Evolutionary conservation across 2,888 invertebrate species (phyloP), one percentile per base, ranked within the genome.

Genomic region (Cotesia congregata): DNA sequence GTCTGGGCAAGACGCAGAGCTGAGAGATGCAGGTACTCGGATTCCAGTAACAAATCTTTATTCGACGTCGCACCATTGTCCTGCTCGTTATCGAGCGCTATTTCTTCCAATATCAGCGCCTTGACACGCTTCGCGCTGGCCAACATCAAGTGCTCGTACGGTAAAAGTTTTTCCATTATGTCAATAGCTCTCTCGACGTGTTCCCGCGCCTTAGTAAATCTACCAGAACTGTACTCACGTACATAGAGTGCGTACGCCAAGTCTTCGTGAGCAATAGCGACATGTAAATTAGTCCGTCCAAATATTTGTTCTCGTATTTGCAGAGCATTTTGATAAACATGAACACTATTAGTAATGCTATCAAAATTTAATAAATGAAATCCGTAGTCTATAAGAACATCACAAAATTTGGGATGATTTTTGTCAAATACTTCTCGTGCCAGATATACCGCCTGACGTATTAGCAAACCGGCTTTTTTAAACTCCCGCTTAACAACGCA

Each of bases 211-310:
- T 93, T 93, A 84, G 92, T 92, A 90, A 98, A 98, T 82, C 94
- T 92, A 0, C 97, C 97, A 0, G 96, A 94, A 85, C 94, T 96
- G 90, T 98, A 98, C 90, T 98, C 97, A 76, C 95, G 93, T 68
- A 97, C 97, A 89, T 98, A 98, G 9, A 96, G 93, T 68, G 97
- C 97, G 90, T 98, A 98, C 0, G 97, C 97, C 67, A 98, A 91
- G 90, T 98, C 97, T 90, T 98, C 97, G 89, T 96, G 95, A 40
- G 95, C 96, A 40, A 95, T 93, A 0, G 97, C 98, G 82, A 98
- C 95, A 89, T 95, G 95, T 80, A 98, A 93, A 90, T 96, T 97
- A 87, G 93, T 93, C 85, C 94, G 94, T 0, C 96, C 96, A 90
- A 96, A 97, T 84, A 97, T 93, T 73, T 91, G 90, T 83, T 93